phyloP scores from a whole-genome alignment of 2,797 vertebrate genomes.

The Pyrocephalus nanus region DNA sequence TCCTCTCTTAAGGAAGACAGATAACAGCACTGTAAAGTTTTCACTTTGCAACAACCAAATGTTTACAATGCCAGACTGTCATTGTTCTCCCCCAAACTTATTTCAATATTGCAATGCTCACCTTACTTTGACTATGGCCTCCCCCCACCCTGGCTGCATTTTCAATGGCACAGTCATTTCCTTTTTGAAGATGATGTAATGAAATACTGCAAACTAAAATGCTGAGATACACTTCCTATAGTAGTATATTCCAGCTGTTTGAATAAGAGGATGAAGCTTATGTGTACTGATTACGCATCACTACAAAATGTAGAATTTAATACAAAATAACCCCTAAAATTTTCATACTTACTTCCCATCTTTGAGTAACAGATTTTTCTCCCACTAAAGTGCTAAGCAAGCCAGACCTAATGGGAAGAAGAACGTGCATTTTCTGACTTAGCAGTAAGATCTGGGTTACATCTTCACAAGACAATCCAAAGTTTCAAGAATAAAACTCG shows the following conservation, averaged over 20 bases:
- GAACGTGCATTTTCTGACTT: neutral
- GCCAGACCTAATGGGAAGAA: constrained; percentile 84
- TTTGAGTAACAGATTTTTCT: constrained; percentile 96
- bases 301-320: neutral
- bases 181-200: neutral
- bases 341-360: constrained; percentile 90
- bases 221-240: neutral
- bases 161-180: neutral
- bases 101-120: neutral
- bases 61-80: neutral
- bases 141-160: neutral
- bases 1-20: constrained; percentile 84
- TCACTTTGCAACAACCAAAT: neutral
- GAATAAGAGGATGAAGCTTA: neutral
- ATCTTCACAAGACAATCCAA: neutral
- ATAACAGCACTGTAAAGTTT: neutral
- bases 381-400: constrained; percentile 96
- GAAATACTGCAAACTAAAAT: neutral
- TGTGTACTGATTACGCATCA: accelerated
- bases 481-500: neutral
- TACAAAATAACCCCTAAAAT: accelerated
- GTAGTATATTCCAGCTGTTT: neutral
- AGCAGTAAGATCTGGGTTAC: neutral
- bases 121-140: neutral
- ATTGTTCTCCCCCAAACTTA: neutral